phyloP scores from a whole-genome alignment of 1,140 invertebrate genomes.

The Helicoverpa zea region DNA sequence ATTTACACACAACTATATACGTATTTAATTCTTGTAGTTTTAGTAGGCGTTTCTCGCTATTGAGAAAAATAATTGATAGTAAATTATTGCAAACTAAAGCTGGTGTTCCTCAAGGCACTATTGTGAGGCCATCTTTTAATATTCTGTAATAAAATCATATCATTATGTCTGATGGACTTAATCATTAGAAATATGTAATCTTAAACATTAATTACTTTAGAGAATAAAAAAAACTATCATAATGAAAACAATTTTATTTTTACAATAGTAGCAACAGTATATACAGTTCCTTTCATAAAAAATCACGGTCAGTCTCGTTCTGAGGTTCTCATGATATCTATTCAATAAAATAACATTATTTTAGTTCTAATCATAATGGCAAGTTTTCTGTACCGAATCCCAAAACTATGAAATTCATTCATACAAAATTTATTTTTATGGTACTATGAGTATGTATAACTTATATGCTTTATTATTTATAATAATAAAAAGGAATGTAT shows the following conservation, averaged over 20 bases:
- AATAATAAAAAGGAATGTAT: too few relatives aligned
- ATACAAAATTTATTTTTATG: too few relatives aligned
- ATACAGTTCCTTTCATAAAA: background rate
- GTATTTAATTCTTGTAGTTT: too few relatives aligned
- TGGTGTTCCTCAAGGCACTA: background rate
- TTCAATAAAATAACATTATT: constrained; percentile 16
- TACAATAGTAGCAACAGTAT: constrained; percentile 19
- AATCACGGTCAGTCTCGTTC: constrained; percentile 21
- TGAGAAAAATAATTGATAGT: too few relatives aligned
- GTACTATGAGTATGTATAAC: too few relatives aligned
- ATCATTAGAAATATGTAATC: too few relatives aligned
- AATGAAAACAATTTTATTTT: constrained; percentile 25
- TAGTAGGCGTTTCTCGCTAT: too few relatives aligned
- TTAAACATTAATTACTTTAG: too few relatives aligned
- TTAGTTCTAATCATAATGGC: constrained; percentile 14
- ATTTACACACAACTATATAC: too few relatives aligned
- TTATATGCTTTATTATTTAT: too few relatives aligned
- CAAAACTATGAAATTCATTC: background rate
- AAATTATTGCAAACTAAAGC: background rate
- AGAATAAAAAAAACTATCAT: background rate
- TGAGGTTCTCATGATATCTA: background rate
- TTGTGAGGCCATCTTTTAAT: background rate
- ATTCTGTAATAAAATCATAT: too few relatives aligned
- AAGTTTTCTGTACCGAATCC: constrained; percentile 18
- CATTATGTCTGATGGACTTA: too few relatives aligned